phyloP scores from a whole-genome alignment of 2,113 vertebrate species.

The Lates calcarifer region DNA sequence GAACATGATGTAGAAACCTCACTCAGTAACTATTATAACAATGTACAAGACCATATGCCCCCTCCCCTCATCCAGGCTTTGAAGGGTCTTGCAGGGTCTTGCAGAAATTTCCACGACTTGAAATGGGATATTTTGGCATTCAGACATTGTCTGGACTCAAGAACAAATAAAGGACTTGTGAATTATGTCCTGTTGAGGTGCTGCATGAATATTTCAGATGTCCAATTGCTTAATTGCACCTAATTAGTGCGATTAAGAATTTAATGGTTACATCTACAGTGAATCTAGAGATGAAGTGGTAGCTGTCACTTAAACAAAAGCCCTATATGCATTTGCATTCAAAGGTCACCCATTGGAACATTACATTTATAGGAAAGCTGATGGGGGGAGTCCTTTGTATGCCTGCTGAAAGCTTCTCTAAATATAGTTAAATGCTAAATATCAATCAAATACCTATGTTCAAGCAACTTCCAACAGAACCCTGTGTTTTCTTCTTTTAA shows the following conservation, averaged over 20 bases:
- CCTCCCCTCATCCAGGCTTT: not conserved
- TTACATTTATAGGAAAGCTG: not conserved
- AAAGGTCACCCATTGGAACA: conserved; percentile 34
- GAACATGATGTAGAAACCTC: conserved; percentile 17
- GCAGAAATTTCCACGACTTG: not conserved
- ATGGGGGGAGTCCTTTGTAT: conserved; percentile 1
- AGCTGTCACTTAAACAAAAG: conserved; percentile 40
- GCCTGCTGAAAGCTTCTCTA: conserved; percentile 26
- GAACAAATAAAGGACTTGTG: conserved; percentile 17
- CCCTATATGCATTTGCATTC: conserved; percentile 36
- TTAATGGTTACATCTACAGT: conserved; percentile 53
- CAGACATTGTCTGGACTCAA: conserved; percentile 10
- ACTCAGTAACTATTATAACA: conserved; percentile 20
- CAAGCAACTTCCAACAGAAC: not conserved
- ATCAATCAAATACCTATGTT: not conserved
- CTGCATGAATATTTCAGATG: conserved; percentile 72
- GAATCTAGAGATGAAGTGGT: conserved; percentile 51
- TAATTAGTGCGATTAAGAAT: conserved; percentile 76
- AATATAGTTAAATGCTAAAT: conserved; percentile 26
- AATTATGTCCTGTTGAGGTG: conserved; percentile 46
- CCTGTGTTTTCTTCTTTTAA: not conserved
- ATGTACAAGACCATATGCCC: conserved; percentile 2
- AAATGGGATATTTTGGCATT: not conserved
- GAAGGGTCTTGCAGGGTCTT: conserved; percentile 1
- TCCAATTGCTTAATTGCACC: conserved; percentile 73